Conservation (phyloP, 2,113 vertebrate genomes). For the Pelusios castaneus region DNA sequence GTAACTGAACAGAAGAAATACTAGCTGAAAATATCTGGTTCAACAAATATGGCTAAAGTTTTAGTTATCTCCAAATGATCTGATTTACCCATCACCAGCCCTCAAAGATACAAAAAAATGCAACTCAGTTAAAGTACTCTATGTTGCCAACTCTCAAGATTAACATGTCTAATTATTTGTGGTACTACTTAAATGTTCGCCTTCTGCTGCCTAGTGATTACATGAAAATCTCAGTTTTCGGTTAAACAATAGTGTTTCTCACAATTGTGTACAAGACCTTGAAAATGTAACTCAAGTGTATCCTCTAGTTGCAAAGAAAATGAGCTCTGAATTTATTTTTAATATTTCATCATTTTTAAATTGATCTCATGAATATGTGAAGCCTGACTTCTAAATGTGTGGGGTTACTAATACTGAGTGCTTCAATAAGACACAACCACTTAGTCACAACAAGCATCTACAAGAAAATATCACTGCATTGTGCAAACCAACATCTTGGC, state of each 20-base stretch:
- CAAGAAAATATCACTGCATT: not conserved
- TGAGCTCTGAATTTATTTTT: not conserved
- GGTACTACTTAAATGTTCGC: not conserved
- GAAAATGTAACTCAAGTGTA: not conserved
- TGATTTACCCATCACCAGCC: not conserved
- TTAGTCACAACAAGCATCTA: not conserved
- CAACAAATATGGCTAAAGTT: not conserved
- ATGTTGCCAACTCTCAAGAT: not conserved
- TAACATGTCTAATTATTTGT: not conserved
- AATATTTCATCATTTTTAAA: not conserved
- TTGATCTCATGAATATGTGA: not conserved
- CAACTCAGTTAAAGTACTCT: not conserved
- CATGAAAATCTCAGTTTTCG: not conserved
- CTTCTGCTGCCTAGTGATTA: not conserved
- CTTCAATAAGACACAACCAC: not conserved
- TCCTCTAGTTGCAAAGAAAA: not conserved
- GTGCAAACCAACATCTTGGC: not conserved
- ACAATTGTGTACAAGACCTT: not conserved
- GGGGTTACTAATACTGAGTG: not conserved
- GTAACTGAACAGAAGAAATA: not conserved
- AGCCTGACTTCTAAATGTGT: not conserved
- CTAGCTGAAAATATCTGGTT: not conserved
- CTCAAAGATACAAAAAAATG: not conserved
- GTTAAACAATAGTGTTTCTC: not conserved
- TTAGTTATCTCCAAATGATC: not conserved